A percentile compares a stretch with the other conserved stretches of the same genome.
Evolutionary conservation across 2,113 vertebrate species (phyloP).

Genomic region (Chaetodon trifascialis): DNA sequence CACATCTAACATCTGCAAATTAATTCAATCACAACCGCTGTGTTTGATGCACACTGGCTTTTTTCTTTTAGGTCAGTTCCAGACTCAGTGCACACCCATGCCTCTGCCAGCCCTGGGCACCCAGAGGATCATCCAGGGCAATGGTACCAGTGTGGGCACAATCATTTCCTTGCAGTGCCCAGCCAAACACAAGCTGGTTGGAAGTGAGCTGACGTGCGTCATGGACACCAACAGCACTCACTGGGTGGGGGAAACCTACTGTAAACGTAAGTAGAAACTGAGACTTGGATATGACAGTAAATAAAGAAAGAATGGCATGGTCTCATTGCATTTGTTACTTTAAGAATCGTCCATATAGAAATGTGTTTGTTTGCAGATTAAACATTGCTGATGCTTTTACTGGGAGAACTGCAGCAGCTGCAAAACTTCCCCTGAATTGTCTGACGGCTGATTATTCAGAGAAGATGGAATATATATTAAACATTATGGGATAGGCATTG

Average conservation of each 20-base stretch:
- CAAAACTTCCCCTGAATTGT: slow-evolving; percentile 33
- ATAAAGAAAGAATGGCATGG: not conserved
- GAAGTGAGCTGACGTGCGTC: slow-evolving; percentile 81
- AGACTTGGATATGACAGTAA: not conserved
- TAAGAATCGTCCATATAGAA: not conserved
- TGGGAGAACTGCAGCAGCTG: slow-evolving; percentile 40
- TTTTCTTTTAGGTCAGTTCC: slow-evolving; percentile 49
- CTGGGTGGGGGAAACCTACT: slow-evolving; percentile 87
- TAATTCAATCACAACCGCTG: not conserved
- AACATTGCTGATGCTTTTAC: slow-evolving; percentile 38
- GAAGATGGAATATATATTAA: slow-evolving; percentile 50
- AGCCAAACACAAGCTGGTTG: slow-evolving; percentile 84
- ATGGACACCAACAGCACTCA: slow-evolving; percentile 83
- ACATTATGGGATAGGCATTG: slow-evolving; percentile 37
- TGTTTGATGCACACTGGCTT: not conserved
- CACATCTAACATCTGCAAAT: slow-evolving; percentile 22
- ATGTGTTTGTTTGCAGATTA: slow-evolving; percentile 24
- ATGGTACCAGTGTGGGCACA: slow-evolving; percentile 88
- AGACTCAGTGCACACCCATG: slow-evolving; percentile 85
- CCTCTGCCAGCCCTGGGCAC: slow-evolving; percentile 84
- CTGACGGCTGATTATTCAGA: slow-evolving; percentile 50
- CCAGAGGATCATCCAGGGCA: slow-evolving; percentile 85
- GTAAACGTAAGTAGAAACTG: slow-evolving; percentile 86
- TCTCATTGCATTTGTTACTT: not conserved
- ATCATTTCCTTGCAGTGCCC: slow-evolving; percentile 89